Conservation (phyloP, 2,113 vertebrate species). For the Cyprinus carpio region DNA sequence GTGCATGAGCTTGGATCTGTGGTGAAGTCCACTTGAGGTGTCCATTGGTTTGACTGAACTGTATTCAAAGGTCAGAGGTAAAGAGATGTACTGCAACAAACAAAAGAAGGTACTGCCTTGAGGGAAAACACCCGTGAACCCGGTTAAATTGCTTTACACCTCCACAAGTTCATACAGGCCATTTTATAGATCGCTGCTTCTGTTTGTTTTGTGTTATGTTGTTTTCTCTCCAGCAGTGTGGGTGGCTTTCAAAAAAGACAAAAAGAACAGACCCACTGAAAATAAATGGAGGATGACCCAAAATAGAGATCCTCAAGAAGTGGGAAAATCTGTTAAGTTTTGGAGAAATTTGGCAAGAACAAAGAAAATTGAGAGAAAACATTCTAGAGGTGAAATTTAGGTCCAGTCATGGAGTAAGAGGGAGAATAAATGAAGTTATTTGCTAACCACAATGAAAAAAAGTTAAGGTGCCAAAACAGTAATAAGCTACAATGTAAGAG, state of each 20-base stretch:
- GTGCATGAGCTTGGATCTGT: not conserved
- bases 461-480: not conserved
- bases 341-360: not conserved
- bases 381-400: not conserved
- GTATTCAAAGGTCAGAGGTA: not conserved
- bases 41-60: not conserved
- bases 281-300: not conserved
- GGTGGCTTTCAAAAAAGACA: constrained; percentile 17
- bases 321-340: not conserved
- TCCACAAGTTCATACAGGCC: not conserved
- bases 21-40: not conserved
- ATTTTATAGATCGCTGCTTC: constrained; percentile 25
- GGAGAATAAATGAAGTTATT: not conserved
- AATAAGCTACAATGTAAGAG: not conserved
- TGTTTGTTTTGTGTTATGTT: constrained; percentile 7
- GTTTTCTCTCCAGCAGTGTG: constrained; percentile 26
- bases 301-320: not conserved
- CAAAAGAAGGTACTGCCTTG: not conserved
- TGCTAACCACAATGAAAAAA: not conserved
- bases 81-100: not conserved
- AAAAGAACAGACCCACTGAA: not conserved
- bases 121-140: not conserved
- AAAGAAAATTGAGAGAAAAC: not conserved
- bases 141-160: not conserved
- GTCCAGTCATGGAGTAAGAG: not conserved